phyloP scores from a whole-genome alignment of 2,888 invertebrate species.

The Lumbricus terrestris region DNA sequence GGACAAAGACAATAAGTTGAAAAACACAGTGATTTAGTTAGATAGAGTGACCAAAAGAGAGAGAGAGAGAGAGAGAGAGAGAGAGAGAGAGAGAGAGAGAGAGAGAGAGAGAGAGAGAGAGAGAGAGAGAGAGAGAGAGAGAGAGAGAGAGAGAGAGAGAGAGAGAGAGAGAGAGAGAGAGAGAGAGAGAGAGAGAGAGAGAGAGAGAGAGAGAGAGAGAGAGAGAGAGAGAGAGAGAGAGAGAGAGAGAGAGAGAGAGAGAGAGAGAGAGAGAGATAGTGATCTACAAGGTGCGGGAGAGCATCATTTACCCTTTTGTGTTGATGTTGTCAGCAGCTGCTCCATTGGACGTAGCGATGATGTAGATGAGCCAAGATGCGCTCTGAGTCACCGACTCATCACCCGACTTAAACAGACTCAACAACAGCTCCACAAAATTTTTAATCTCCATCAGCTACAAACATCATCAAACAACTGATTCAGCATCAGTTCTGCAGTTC shows the following conservation, averaged over 20 bases:
- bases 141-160: no score
- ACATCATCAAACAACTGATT: not conserved
- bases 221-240: not conserved
- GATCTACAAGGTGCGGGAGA: not conserved
- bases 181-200: not conserved
- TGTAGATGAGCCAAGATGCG: conserved; percentile 57
- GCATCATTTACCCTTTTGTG: conserved; percentile 49
- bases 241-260: not conserved
- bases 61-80: no score
- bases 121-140: no score
- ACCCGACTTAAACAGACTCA: not conserved
- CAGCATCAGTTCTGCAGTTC: not conserved
- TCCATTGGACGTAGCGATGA: conserved; percentile 53
- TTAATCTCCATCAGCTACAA: not conserved
- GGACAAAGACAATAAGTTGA: not conserved
- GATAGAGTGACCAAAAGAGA: no score
- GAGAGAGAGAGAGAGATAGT: not conserved
- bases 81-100: no score
- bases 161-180: not conserved
- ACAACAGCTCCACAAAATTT: not conserved
- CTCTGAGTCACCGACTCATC: conserved; percentile 54
- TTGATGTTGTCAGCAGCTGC: conserved; percentile 55
- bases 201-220: not conserved
- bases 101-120: no score
- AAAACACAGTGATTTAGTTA: not conserved